phyloP scores from a whole-genome alignment of 2,888 invertebrate genomes.

The Caenorhabditis sp. region DNA sequence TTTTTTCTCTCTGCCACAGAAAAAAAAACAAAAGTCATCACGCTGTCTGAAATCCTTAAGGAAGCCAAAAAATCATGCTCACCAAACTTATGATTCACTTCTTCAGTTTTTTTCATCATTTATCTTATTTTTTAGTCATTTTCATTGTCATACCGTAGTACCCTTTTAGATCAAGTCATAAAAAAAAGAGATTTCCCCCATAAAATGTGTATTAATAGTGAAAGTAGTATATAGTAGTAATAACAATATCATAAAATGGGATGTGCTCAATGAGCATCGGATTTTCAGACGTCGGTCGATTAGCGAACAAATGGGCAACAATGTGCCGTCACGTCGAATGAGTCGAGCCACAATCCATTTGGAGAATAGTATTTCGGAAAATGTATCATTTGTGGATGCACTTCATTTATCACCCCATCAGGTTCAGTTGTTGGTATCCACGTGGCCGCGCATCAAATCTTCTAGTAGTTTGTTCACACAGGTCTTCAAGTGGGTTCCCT shows the following conservation, averaged over 20 bases:
- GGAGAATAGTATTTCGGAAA: conserved; percentile 36
- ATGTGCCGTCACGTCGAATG: conserved; percentile 37
- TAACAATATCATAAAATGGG: no score
- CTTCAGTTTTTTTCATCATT: background rate
- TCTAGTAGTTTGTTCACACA: conserved; percentile 50
- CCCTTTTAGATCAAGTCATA: no score
- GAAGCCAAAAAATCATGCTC: no score
- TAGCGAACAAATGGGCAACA: conserved; percentile 45
- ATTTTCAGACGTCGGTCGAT: conserved; percentile 40
- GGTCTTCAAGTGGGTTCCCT: conserved; percentile 57
- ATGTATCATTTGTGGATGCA: conserved; percentile 35
- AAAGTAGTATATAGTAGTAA: no score
- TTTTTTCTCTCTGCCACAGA: no score
- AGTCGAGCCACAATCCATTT: conserved; percentile 39
- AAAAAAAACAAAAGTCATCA: background rate
- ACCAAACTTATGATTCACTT: background rate
- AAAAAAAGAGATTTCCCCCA: conserved; percentile 10
- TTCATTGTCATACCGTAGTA: background rate
- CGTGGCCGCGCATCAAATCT: conserved; percentile 64
- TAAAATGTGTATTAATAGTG: no score
- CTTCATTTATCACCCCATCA: conserved; percentile 56
- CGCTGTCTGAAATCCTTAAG: background rate
- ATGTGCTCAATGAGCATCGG: no score
- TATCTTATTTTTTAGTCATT: no score
- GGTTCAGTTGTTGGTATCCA: conserved; percentile 58